A percentile compares a stretch with the other conserved stretches of the same genome.
These are phyloP conservation scores for Anarrhichthys ocellatus DNA, from an alignment of 2,113 vertebrate genomes.

Conservation along the genomic window DNA sequence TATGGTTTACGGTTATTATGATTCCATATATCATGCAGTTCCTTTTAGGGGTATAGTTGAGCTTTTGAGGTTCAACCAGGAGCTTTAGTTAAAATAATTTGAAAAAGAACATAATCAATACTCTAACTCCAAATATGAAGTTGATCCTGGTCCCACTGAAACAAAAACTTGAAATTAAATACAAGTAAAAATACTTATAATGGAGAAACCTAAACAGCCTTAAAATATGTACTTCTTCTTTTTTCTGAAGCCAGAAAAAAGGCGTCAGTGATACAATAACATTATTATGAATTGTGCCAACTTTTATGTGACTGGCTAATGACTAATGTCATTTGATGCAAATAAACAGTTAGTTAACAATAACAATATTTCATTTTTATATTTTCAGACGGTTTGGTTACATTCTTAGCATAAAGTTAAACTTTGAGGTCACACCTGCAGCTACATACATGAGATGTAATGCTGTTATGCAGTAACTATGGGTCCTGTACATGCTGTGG, in stretches of 20 bases:
- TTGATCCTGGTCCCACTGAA: constrained; percentile 29
- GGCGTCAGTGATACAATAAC: neutral
- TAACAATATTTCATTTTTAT: neutral
- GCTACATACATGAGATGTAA: neutral
- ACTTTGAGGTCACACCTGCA: constrained; percentile 1
- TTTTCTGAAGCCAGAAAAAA: neutral
- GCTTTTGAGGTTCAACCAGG: constrained; percentile 52
- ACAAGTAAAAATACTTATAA: constrained; percentile 14
- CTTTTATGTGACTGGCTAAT: neutral
- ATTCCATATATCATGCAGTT: constrained; percentile 19
- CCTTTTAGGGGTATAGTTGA: constrained; percentile 11
- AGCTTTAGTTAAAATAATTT: constrained; percentile 56
- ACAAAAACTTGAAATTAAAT: constrained; percentile 41
- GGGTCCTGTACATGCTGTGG: neutral
- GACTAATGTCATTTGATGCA: neutral
- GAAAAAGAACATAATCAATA: constrained; percentile 41
- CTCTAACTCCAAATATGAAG: constrained; percentile 28
- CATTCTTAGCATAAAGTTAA: neutral
- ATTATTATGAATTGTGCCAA: neutral
- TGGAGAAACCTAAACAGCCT: neutral
- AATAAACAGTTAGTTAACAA: neutral
- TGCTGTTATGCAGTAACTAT: neutral
- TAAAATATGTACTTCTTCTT: neutral
- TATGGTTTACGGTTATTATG: constrained; percentile 69
- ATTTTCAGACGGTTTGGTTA: neutral